Conservation (phyloP, 2,113 vertebrate genomes). For the Tupaia chinensis region DNA sequence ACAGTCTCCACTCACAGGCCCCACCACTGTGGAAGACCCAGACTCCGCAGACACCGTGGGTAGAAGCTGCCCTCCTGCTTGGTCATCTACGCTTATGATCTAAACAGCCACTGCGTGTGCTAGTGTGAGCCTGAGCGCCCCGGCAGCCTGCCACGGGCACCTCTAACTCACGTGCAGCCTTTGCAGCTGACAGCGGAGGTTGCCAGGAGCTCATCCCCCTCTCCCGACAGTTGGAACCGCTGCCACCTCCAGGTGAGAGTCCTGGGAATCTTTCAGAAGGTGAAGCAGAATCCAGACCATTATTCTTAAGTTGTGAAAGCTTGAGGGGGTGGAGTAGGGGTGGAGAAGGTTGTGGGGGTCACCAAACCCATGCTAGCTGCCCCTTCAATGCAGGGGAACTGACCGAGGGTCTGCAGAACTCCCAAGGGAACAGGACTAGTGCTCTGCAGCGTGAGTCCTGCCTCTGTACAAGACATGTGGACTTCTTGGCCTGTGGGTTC, state of each 20-base stretch:
- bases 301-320: not conserved
- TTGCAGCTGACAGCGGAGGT: rapidly evolving
- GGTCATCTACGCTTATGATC: not conserved
- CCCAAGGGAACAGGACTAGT: rapidly evolving
- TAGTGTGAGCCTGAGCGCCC: not conserved
- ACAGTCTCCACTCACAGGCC: rapidly evolving
- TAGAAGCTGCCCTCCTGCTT: not conserved
- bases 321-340: rapidly evolving
- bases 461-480: no score
- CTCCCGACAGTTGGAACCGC: no score
- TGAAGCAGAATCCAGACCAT: not conserved
- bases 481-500: no score
- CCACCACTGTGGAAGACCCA: not conserved
- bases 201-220: not conserved
- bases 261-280: not conserved
- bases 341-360: not conserved
- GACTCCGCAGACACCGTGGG: not conserved
- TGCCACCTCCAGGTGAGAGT: rapidly evolving
- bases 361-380: not conserved
- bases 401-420: not conserved
- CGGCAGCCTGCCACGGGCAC: not conserved
- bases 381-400: no score
- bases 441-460: not conserved
- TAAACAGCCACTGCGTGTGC: not conserved
- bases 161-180: not conserved